Base-by-base conservation (phyloP, 2,888 invertebrate genomes). In the Dynastes tityus region DNA sequence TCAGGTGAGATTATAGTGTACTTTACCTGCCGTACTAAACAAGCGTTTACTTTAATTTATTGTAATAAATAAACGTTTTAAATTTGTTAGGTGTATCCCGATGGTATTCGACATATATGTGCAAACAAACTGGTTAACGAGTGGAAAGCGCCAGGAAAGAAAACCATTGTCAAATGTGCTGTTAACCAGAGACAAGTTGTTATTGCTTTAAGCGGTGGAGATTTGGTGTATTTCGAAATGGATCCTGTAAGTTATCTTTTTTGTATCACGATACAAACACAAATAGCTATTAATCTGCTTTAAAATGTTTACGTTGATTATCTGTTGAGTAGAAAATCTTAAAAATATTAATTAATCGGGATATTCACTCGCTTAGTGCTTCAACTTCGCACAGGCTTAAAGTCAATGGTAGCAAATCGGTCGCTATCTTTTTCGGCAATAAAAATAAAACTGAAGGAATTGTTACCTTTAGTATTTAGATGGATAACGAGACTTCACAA, bases 211-310 rank as follows among this genome's bases (percentile, higher is more conserved):
- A 97, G 97, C 53, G 99, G 98, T 2, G 97, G 98, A 55, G 99
- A 99, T 90, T 91, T 99, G 80, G 98, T 99, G 63, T 99, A 99
- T 90, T 99, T 99, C 88, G 99, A 99, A 91, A 97, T 99, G 98
- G 99, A 99, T 89, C 95, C 97, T 83, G 98, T 98, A 92, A 94
- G 95, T 91, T 88, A 76, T 76, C 70, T 84, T 79, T 78, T 76
- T 76, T 76, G 2, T 45, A 45, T 8, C 45, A 45, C 79, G 65
- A 71, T 22, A 22, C 22, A 22, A 37, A 37, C 32, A 37, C 5
- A 37, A 37, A 37, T 4, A 32, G 4, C 32, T 32, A 3, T 32
- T 32, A 5, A 4, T 32, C 32, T 32, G 5, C 5, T 32, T 3
- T 32, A 32, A 75, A 45, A 5, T 29, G 9, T 63, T 74, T 11